These are phyloP conservation scores for Myotis findleyi DNA, from an alignment of 2,797 vertebrate genomes.

Conservation along the genomic window DNA sequence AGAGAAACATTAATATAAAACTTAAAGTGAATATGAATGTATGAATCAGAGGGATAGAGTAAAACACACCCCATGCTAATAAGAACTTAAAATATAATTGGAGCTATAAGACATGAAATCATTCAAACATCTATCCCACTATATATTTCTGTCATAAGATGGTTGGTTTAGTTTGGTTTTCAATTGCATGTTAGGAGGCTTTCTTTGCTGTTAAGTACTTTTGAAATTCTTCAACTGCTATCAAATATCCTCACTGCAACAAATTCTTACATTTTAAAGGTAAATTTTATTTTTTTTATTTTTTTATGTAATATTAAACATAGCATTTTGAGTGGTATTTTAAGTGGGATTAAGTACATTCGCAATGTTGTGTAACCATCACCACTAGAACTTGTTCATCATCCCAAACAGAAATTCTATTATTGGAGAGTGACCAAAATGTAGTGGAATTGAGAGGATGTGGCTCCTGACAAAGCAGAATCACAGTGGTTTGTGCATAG, in stretches of 20 bases:
- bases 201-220: not conserved
- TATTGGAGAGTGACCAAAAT: not conserved
- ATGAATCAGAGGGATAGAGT: not conserved
- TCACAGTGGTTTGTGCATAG: not conserved
- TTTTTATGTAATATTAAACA: not conserved
- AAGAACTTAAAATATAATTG: not conserved
- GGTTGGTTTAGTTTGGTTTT: not conserved
- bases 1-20: not conserved
- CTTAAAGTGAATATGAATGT: not conserved
- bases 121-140: not conserved
- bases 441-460: not conserved
- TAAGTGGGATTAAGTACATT: not conserved
- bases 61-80: not conserved
- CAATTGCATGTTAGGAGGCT: not conserved
- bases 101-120: not conserved
- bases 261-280: not conserved
- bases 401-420: too few species aligned
- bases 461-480: not conserved
- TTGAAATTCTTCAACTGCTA: not conserved
- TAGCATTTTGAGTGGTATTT: not conserved
- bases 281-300: not conserved
- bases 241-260: not conserved
- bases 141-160: not conserved
- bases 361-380: not conserved
- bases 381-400: not conserved